Base-by-base conservation (phyloP, 2,113 vertebrate genomes). In the Spermophilus dauricus region DNA sequence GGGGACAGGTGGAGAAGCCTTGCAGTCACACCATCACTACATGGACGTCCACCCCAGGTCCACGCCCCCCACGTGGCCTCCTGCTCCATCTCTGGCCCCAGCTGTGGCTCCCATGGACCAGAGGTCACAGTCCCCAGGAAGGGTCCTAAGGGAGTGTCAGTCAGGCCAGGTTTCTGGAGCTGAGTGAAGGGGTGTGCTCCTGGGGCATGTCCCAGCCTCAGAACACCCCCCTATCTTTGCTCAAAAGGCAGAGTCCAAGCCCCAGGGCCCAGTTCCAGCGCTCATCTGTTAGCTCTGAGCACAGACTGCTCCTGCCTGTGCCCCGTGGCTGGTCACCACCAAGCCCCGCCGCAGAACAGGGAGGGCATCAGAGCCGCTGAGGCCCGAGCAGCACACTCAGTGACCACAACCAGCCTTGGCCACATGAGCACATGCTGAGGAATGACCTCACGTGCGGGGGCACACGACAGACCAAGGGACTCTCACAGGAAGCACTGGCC, bases 101-200 rank as follows among this genome's bases (percentile, higher is more conserved):
- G 2, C 28, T 12, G 6, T 39, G 4, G 0, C 42, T 12, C 70
- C 10, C 0, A 3, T 10, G 45, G 7, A 53, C n/a, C 3, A 0
- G 28, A 2, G 30, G 1, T 0, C 86, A 42, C 51, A n/a, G 67
- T 28, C 16, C 17, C 8, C 4, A 3, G 32, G 28, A 14, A 73
- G 1, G 1, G 48, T 9, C 51, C 12, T 5, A 48, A 53, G 30
- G 4, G 16, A 5, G 1, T 16, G 14, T 4, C 4, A 0, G 32
- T 45, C 48, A 37, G 67, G 13, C 9, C 77, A 16, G 37, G 34
- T 4, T 45, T 6, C 80, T 12, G 32, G 13, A n/a, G 39, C 22
- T 37, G 22, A 56, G n/a, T 0, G 26, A 5, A 32, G 7, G 48
- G 10, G n/a, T 37, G 0, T 1, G 17, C 0, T 42, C 45, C 48